Conservation (phyloP, 2,113 vertebrate genomes). For the Pluvianellus socialis region DNA sequence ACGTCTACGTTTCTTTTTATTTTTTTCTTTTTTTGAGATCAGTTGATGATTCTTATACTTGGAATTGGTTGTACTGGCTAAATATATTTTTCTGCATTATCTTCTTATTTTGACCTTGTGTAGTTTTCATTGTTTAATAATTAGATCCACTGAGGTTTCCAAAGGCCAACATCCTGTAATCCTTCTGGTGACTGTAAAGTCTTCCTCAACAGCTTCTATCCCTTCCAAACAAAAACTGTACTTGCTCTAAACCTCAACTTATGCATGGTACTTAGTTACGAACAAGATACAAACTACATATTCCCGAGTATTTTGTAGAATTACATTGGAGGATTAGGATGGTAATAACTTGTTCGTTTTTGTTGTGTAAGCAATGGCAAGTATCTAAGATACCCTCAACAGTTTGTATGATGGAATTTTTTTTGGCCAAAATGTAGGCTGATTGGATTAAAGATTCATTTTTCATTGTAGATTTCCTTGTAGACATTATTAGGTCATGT, state of each 20-base stretch:
- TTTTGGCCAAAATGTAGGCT: neutral
- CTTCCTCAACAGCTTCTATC: neutral
- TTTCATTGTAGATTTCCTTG: neutral
- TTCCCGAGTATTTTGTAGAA: neutral
- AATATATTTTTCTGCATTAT: neutral
- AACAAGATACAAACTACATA: neutral
- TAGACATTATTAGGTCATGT: neutral
- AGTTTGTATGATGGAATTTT: neutral
- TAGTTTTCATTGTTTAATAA: slow-evolving; percentile 17
- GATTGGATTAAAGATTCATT: neutral
- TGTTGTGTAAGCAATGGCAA: neutral
- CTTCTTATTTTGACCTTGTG: neutral
- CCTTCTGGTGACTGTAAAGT: neutral
- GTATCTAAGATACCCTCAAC: neutral
- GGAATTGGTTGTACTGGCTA: neutral
- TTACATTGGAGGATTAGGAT: neutral
- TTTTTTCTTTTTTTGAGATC: neutral
- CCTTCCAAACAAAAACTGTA: neutral
- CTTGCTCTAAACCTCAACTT: neutral
- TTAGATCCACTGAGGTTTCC: slow-evolving; percentile 1
- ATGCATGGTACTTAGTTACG: accelerated
- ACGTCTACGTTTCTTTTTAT: neutral
- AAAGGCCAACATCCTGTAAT: neutral
- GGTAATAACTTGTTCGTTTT: neutral
- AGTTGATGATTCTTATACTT: neutral